phyloP scores from a whole-genome alignment of 2,888 invertebrate species.

The Stegana nigrithorax region DNA sequence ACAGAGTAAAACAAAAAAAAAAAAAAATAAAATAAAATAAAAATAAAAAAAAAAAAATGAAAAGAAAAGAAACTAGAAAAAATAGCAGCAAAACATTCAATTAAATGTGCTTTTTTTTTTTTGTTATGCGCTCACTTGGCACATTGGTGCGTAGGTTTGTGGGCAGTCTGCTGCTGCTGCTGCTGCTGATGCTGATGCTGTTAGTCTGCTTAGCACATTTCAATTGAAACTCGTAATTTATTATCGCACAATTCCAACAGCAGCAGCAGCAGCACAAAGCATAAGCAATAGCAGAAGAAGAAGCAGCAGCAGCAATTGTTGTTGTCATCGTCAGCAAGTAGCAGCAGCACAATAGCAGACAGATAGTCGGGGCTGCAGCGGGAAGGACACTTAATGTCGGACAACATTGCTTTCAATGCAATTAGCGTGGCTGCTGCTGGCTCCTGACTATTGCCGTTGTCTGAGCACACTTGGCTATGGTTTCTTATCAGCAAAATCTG shows the following conservation, averaged over 20 bases:
- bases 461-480: no score
- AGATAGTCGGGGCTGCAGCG: no score
- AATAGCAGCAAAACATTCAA: conserved; percentile 7
- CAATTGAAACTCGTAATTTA: conserved; percentile 15
- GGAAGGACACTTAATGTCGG: no score
- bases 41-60: not conserved
- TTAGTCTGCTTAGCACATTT: conserved; percentile 2
- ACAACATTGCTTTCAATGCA: conserved; percentile 5
- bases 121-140: not conserved
- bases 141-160: not conserved
- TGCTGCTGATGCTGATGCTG: no score
- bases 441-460: not conserved
- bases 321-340: not conserved
- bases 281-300: not conserved
- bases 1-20: not conserved
- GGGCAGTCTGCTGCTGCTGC: no score
- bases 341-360: no score
- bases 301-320: not conserved
- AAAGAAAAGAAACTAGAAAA: not conserved
- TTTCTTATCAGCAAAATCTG: conserved; percentile 4
- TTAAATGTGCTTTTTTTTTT: conserved; percentile 1
- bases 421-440: conserved; percentile 10
- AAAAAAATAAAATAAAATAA: not conserved
- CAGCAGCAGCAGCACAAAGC: not conserved
- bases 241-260: not conserved